Evolutionary conservation across 2,888 invertebrate species (phyloP).

Genomic region (Labia minor): DNA sequence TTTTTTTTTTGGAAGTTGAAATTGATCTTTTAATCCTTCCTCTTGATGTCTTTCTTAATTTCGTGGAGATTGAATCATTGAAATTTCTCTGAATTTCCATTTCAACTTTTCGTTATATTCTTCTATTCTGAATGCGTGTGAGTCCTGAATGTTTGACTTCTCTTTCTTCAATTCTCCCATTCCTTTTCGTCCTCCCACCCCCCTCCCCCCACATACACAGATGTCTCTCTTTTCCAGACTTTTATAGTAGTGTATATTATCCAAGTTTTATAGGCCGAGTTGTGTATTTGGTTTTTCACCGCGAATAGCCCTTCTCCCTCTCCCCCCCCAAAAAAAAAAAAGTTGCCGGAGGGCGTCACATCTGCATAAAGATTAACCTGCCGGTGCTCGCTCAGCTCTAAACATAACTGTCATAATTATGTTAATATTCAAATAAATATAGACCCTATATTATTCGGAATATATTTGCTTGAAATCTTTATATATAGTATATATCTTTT

Average conservation of each 20-base stretch:
- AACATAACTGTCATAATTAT: not conserved
- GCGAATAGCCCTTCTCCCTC: not conserved
- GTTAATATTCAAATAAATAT: conserved; percentile 1
- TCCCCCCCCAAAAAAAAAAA: not conserved
- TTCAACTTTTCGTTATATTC: no score
- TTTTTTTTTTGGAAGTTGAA: no score
- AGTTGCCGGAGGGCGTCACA: not conserved
- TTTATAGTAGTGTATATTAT: conserved; percentile 13
- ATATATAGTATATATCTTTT: not conserved
- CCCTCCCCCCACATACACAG: not conserved
- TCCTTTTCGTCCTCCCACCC: no score
- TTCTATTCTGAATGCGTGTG: no score
- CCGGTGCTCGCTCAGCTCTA: conserved; percentile 13
- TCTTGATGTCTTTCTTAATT: no score
- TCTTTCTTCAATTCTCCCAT: no score
- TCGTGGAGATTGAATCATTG: no score
- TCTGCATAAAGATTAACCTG: conserved; percentile 2
- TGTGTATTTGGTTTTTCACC: conserved; percentile 13
- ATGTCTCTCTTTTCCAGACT: not conserved
- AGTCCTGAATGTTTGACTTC: no score
- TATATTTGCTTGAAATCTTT: conserved; percentile 13
- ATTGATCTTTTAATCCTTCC: no score
- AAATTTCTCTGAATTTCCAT: no score
- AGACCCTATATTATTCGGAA: conserved; percentile 2
- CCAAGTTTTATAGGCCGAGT: conserved; percentile 6